These are phyloP conservation scores for Unio delphinus DNA, from an alignment of 2,888 invertebrate genomes.

Conservation along the genomic window DNA sequence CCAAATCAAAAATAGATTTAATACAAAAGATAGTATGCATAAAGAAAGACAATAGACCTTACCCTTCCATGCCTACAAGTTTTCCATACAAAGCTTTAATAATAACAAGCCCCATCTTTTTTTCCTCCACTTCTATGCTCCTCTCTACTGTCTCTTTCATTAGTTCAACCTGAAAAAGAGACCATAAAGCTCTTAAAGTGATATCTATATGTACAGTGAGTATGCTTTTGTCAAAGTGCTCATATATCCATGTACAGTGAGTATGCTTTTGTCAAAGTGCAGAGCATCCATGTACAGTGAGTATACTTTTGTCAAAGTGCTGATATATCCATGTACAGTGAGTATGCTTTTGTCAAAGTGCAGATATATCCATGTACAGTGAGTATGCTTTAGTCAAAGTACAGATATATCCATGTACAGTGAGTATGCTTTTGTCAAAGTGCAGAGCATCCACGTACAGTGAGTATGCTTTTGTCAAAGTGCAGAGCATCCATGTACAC, in stretches of 20 bases:
- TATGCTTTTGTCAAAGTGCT: not conserved
- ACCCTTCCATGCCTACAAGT: conserved; percentile 48
- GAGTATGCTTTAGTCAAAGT: not conserved
- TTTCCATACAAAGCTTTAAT: conserved; percentile 80
- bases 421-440: too few relatives aligned
- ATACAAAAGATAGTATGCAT: too few relatives aligned
- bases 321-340: too few relatives aligned
- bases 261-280: not conserved
- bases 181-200: not conserved
- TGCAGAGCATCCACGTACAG: too few relatives aligned
- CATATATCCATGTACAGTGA: not conserved
- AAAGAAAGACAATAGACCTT: not conserved
- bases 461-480: too few relatives aligned
- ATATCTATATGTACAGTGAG: not conserved
- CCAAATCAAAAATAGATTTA: too few relatives aligned
- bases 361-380: not conserved
- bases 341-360: not conserved
- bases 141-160: conserved; percentile 93
- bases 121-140: conserved; percentile 85
- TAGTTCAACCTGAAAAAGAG: conserved; percentile 75
- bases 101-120: conserved; percentile 88
- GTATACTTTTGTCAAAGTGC: too few relatives aligned
- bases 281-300: too few relatives aligned
- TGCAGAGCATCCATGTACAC: not conserved
- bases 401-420: too few relatives aligned